Evolutionary conservation across 2,113 vertebrate genomes (phyloP), one percentile per base, ranked within the genome.

Genomic region (Cepphus grylle): DNA sequence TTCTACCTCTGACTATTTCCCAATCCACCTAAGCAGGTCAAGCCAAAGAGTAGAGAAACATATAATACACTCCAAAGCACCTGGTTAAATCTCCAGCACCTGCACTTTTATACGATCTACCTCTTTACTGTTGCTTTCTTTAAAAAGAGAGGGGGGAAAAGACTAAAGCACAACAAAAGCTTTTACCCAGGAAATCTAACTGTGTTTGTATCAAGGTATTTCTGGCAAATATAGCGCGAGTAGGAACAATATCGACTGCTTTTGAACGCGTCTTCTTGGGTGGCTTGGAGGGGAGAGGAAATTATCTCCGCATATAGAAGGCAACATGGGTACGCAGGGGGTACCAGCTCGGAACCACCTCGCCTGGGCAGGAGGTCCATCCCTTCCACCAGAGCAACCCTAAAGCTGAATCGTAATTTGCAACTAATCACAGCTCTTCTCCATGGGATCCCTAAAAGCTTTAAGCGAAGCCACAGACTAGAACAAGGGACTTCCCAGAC

Each of bases 191-290:
- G 63, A 32, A 61, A 43, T 19, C 27, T 12, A 8, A 15, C 13
- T 6, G 0, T 12, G 43, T 11, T 30, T 52, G 38, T 50, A 19
- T 8, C 0, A 2, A 19, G 66, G 1, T 11, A 3, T 12, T 84
- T 61, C 27, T 91, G 84, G 25, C 9, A 70, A 65, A 58, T 21
- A 5, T 2, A 49, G 65, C 0, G 0, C 1, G 52, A 74, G n/a
- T 12, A 89, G 55, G 42, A 81, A 14, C 6, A 34, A 0, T 1
- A 38, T 7, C 45, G 34, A 6, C 79, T 45, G 70, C 53, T 65
- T n/a, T 25, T 14, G 80, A 71, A 50, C 32, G 5, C 0, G 1
- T 25, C 25, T 21, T 8, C 26, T 27, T 12, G 42, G 65, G 17
- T 29, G 11, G 23, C n/a, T 6, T 16, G 47, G 45, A 63, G 22